These are phyloP conservation scores for Beris morrisii DNA, from an alignment of 2,888 invertebrate species.

Conservation along the genomic window DNA sequence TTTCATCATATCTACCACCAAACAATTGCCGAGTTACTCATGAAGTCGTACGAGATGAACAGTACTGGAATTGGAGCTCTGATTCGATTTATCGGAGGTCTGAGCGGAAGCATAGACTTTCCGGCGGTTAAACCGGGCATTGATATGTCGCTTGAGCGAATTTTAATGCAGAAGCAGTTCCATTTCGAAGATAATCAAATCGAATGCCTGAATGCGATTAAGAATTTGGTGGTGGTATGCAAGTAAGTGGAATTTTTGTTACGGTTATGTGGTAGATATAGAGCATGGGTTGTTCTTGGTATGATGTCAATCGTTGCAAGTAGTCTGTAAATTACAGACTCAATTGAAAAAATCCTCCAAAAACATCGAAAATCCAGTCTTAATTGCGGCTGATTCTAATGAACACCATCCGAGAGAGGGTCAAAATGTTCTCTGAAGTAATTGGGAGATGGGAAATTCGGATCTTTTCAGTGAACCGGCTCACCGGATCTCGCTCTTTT, in stretches of 20 bases:
- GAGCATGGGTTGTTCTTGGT: too few species aligned
- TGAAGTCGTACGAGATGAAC: conserved; percentile 47
- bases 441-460: too few species aligned
- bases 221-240: conserved; percentile 57
- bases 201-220: conserved; percentile 56
- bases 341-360: too few species aligned
- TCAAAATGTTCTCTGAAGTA: too few species aligned
- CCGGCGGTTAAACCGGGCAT: conserved; percentile 52
- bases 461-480: too few species aligned
- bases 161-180: conserved; percentile 52
- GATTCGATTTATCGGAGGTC: conserved; percentile 51
- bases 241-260: conserved; percentile 41
- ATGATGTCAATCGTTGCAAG: too few species aligned
- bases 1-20: conserved; percentile 55
- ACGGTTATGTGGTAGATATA: too few species aligned
- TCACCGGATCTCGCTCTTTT: too few species aligned
- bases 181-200: conserved; percentile 47
- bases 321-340: too few species aligned
- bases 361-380: too few species aligned
- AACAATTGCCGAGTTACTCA: conserved; percentile 52
- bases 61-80: conserved; percentile 51
- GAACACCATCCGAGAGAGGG: too few species aligned
- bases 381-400: too few species aligned
- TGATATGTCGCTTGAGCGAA: conserved; percentile 52
- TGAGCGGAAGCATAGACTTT: conserved; percentile 51